Percentiles rank a stretch among this genome's conserved stretches.
Conservation (phyloP, 2,888 invertebrate species). For the Mythimna vitellina region DNA sequence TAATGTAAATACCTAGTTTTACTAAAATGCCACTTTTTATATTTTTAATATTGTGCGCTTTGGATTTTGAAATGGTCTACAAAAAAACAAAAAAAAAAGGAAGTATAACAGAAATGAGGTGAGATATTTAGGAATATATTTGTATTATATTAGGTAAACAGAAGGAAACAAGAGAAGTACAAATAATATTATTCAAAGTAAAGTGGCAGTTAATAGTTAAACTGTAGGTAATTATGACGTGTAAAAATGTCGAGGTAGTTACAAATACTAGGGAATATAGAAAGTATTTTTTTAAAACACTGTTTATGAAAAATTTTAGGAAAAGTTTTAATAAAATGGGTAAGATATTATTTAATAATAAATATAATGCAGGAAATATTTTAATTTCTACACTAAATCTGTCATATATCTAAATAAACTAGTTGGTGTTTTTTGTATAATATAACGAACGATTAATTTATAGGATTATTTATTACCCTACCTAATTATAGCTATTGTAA, state of each 20-base stretch:
- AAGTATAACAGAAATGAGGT: not conserved
- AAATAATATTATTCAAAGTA: conserved; percentile 24
- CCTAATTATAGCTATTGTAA: conserved; percentile 58
- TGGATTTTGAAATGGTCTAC: conserved; percentile 36
- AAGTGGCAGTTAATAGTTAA: conserved; percentile 66
- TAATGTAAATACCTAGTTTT: conserved; percentile 61
- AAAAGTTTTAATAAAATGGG: conserved; percentile 71
- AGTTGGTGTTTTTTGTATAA: conserved; percentile 86
- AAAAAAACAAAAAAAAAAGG: not conserved
- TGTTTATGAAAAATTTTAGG: conserved; percentile 72
- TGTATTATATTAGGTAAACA: not conserved
- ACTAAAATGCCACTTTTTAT: conserved; percentile 62
- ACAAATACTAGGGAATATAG: conserved; percentile 73
- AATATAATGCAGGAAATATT: conserved; percentile 72
- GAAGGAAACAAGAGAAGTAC: not conserved
- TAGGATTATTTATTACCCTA: conserved; percentile 70
- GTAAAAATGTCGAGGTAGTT: conserved; percentile 76
- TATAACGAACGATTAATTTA: conserved; percentile 76
- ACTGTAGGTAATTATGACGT: conserved; percentile 63
- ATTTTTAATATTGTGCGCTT: conserved; percentile 66
- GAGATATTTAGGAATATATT: not conserved
- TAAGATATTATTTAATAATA: conserved; percentile 69
- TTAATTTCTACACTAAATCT: conserved; percentile 68
- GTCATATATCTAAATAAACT: conserved; percentile 75
- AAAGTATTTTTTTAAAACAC: conserved; percentile 71